Evolutionary conservation across 2,888 invertebrate genomes (phyloP), one percentile per base, ranked within the genome.

Genomic region (Cephonodes hylas): DNA sequence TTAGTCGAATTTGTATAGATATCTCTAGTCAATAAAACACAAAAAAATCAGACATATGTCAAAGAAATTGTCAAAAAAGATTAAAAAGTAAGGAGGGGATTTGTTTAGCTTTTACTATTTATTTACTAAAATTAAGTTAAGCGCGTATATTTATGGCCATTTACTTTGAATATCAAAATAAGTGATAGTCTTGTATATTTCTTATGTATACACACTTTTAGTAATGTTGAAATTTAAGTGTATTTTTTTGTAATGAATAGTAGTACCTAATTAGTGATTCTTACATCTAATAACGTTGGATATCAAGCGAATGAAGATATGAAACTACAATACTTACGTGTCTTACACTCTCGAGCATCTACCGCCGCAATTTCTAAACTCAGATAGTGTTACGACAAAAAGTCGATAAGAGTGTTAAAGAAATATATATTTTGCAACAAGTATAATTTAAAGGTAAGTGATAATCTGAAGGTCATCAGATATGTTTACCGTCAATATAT

Each of bases 201-300:
- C 23, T 23, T 2, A 22, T 4, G 46, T 38, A 23, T 31, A 18
- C 3, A 3, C 13, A 34, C 23, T 15, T 38, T 6, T 3, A 48
- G 20, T 13, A 22, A 59, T 18, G 46, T 8, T 48, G 23, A 59
- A 27, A 18, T 31, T 34, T 45, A 34, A 27, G 45, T 59, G 34
- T 46, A 38, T 23, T 62, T 67, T 46, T 48, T 63, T 61, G 20
- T 64, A 73, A 65, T 69, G 64, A 61, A 65, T 62, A 67, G 63
- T 68, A 62, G 44, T 63, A 67, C 56, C 60, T 73, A 75, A 75
- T 75, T 76, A 72, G 42, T 56, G 62, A 62, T 64, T 67, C 66
- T 60, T 66, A 22, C 67, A 64, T 67, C 62, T 60, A 72, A 69
- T 70, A 65, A 65, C 27, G 42, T 58, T 66, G 59, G 67, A 66